Evolutionary conservation across 2,113 vertebrate genomes (phyloP).

Genomic region (Recurvirostra avosetta): DNA sequence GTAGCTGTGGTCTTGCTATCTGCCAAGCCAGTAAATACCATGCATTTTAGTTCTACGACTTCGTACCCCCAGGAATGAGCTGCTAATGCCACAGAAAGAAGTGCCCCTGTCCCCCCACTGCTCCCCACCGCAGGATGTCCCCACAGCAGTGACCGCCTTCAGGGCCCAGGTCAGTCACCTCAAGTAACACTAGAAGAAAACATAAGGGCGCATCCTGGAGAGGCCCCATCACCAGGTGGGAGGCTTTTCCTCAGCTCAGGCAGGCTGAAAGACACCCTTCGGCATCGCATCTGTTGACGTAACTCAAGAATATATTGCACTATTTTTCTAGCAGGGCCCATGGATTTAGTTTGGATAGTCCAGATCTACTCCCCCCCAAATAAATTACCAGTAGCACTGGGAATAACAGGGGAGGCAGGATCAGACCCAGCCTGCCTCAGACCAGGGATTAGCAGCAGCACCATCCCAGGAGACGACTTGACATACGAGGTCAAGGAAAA

Average conservation of each 20-base stretch:
- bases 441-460: not conserved
- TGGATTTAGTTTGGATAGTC: not conserved
- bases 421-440: not conserved
- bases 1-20: not conserved
- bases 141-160: not conserved
- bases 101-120: accelerated
- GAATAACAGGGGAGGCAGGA: not conserved
- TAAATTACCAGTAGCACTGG: not conserved
- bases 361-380: not conserved
- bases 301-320: accelerated
- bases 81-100: not conserved
- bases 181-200: not conserved
- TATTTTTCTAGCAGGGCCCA: not conserved
- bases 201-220: not conserved
- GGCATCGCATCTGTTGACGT: accelerated
- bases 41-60: not conserved
- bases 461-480: not conserved
- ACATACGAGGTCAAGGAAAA: not conserved
- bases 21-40: not conserved
- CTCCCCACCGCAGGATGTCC: not conserved
- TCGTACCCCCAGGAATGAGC: not conserved
- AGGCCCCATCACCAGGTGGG: not conserved
- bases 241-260: not conserved
- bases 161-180: not conserved
- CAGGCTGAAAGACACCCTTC: not conserved